These are phyloP conservation scores for Drosophila kuntzei DNA, from an alignment of 2,888 invertebrate genomes.

Conservation along the genomic window DNA sequence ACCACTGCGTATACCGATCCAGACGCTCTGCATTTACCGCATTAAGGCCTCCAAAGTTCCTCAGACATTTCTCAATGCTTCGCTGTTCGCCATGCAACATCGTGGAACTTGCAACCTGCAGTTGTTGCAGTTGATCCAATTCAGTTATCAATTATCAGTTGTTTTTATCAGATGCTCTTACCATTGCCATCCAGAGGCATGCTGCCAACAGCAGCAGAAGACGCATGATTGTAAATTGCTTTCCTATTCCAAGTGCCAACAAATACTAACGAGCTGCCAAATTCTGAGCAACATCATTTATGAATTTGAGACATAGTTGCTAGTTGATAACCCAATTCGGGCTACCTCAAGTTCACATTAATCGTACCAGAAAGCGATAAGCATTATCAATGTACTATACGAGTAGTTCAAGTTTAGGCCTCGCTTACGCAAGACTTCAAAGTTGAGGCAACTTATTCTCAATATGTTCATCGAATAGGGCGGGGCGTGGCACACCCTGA, in stretches of 20 bases:
- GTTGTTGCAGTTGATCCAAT: neutral
- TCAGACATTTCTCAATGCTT: constrained; percentile 67
- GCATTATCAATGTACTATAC: constrained; percentile 46
- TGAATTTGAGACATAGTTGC: constrained; percentile 7
- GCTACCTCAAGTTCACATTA: constrained; percentile 47
- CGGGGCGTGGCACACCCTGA: constrained; percentile 12
- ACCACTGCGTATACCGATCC: constrained; percentile 77
- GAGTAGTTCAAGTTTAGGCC: constrained; percentile 71
- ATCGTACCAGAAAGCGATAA: constrained; percentile 11
- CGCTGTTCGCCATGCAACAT: constrained; percentile 57
- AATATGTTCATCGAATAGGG: constrained; percentile 1
- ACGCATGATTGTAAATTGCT: constrained; percentile 49
- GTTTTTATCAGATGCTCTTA: constrained; percentile 6
- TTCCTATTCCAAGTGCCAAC: constrained; percentile 47
- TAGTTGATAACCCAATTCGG: constrained; percentile 62
- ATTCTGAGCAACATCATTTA: constrained; percentile 26
- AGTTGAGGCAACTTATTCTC: constrained; percentile 50
- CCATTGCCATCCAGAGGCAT: constrained; percentile 39
- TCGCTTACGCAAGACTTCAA: constrained; percentile 49
- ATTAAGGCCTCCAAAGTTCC: constrained; percentile 72
- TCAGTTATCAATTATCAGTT: neutral
- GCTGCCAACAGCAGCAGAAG: constrained; percentile 33
- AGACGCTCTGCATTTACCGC: constrained; percentile 65
- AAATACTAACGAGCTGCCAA: constrained; percentile 65
- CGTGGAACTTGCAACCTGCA: constrained; percentile 34